Conservation (phyloP, 2,113 vertebrate genomes). For the Felis chaus region DNA sequence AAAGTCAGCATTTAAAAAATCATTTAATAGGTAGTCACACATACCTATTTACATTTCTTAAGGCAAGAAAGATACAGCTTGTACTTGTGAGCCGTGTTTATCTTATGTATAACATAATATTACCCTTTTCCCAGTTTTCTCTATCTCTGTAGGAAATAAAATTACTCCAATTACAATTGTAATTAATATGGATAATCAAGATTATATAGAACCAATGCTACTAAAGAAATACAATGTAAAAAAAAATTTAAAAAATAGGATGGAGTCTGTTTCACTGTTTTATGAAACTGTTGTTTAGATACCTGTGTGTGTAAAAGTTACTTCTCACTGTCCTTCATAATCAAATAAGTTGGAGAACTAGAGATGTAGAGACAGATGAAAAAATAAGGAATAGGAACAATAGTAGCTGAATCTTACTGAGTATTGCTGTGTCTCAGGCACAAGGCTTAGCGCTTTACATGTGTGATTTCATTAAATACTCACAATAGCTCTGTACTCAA, state of each 20-base stretch:
- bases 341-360: neutral
- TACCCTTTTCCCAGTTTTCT: neutral
- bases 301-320: neutral
- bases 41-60: too few relatives aligned
- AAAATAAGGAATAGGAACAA: neutral
- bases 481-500: neutral
- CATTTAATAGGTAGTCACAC: too few relatives aligned
- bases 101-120: neutral
- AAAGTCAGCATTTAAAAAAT: neutral
- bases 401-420: accelerated
- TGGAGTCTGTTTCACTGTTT: neutral
- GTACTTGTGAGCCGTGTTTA: neutral
- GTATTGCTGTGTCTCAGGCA: neutral
- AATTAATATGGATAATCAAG: neutral
- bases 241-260: too few relatives aligned
- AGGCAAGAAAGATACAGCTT: too few relatives aligned
- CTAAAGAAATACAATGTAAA: neutral
- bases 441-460: neutral
- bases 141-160: neutral
- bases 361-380: neutral
- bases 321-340: neutral
- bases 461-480: neutral
- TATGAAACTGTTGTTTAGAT: neutral
- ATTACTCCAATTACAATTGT: neutral
- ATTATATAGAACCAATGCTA: neutral